phyloP scores from a whole-genome alignment of 1,140 invertebrate genomes.

The Eurosta solidaginis region DNA sequence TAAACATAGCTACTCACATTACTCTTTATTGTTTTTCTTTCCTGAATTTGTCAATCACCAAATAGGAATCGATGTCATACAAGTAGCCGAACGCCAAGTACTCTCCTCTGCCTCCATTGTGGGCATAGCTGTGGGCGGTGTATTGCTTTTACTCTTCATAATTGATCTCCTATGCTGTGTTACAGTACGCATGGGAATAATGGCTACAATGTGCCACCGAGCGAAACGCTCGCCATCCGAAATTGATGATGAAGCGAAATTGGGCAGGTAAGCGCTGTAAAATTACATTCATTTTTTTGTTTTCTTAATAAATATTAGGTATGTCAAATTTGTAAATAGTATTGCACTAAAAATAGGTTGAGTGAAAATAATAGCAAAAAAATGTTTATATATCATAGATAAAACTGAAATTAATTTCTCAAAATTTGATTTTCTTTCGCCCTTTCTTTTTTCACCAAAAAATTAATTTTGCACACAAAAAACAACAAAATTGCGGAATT shows the following conservation, averaged over 20 bases:
- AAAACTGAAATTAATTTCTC: slow-evolving; percentile 32
- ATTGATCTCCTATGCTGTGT: slow-evolving; percentile 75
- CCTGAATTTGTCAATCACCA: background rate
- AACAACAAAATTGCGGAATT: slow-evolving; percentile 13
- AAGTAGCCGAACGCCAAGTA: slow-evolving; percentile 64
- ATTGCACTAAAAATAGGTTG: slow-evolving; percentile 55
- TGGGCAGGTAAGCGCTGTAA: slow-evolving; percentile 72
- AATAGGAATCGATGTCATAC: slow-evolving; percentile 60
- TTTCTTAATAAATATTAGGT: background rate
- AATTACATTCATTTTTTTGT: background rate
- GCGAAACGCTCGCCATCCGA: slow-evolving; percentile 60
- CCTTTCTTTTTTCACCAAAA: slow-evolving; percentile 36
- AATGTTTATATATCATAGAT: background rate
- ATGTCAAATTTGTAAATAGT: slow-evolving; percentile 36
- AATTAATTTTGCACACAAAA: slow-evolving; percentile 37
- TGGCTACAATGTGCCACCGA: slow-evolving; percentile 72
- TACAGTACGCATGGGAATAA: slow-evolving; percentile 67
- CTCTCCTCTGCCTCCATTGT: slow-evolving; percentile 78
- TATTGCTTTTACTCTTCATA: slow-evolving; percentile 75
- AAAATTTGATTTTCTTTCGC: slow-evolving; percentile 39
- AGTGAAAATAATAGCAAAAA: background rate
- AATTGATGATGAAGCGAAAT: slow-evolving; percentile 75
- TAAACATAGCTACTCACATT: background rate
- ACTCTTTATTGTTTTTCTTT: background rate
- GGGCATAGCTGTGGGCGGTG: slow-evolving; percentile 73